Evolutionary conservation across 2,888 invertebrate species (phyloP).

Genomic region (Malachius bipustulatus): DNA sequence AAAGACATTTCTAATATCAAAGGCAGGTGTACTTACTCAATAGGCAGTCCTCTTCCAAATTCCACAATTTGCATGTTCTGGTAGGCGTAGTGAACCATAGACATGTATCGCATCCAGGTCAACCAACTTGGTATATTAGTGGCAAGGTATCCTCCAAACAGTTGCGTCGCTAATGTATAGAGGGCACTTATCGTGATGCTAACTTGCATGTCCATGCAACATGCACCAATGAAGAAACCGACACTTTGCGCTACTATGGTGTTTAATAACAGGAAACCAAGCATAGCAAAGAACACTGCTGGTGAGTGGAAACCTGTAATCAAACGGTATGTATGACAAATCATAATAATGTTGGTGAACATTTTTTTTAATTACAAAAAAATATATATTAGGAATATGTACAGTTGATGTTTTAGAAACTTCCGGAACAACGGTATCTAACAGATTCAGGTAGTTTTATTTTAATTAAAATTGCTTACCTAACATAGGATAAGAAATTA

Average conservation of each 20-base stretch:
- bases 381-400: neutral
- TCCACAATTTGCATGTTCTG: slow-evolving; percentile 72
- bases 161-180: slow-evolving; percentile 63
- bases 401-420: neutral
- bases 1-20: too few relatives aligned
- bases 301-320: slow-evolving; percentile 43
- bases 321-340: slow-evolving; percentile 12
- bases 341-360: too few relatives aligned
- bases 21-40: slow-evolving; percentile 50
- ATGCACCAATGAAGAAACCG: slow-evolving; percentile 67
- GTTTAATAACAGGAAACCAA: slow-evolving; percentile 56
- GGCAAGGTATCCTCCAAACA: slow-evolving; percentile 64
- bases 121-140: slow-evolving; percentile 61
- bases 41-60: slow-evolving; percentile 55
- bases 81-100: slow-evolving; percentile 70
- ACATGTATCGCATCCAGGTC: slow-evolving; percentile 62
- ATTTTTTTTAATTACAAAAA: neutral
- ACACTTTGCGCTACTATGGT: slow-evolving; percentile 67
- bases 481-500: slow-evolving; percentile 66
- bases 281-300: slow-evolving; percentile 54
- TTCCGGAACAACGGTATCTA: too few relatives aligned
- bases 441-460: too few relatives aligned
- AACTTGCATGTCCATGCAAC: slow-evolving; percentile 64
- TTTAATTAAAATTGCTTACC: too few relatives aligned
- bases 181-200: slow-evolving; percentile 66